Evolutionary conservation across 2,113 vertebrate genomes (phyloP).

Genomic region (Silurus meridionalis): DNA sequence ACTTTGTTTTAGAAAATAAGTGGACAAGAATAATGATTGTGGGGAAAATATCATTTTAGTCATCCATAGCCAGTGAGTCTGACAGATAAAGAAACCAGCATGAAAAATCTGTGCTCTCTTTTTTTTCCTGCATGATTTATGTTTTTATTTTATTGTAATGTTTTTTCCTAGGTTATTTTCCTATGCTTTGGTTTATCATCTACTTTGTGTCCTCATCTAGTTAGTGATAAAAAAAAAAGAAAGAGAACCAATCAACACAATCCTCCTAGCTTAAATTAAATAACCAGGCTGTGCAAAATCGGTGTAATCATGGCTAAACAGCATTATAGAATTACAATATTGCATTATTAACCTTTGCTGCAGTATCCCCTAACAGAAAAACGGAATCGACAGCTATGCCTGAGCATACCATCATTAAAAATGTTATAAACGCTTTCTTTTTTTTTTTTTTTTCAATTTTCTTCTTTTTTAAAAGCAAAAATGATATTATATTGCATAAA

Average conservation of each 20-base stretch:
- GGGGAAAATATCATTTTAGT: background rate
- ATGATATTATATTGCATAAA: too few species aligned
- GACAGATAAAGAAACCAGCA: background rate
- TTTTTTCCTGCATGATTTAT: background rate
- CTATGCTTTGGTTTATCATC: background rate
- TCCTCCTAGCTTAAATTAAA: background rate
- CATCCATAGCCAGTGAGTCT: background rate
- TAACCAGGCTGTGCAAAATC: background rate
- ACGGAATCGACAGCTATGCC: background rate
- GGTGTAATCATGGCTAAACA: background rate
- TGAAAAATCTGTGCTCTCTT: background rate
- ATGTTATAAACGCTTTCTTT: too few species aligned
- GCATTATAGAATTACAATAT: background rate
- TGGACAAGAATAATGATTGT: background rate
- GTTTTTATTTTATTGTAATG: background rate
- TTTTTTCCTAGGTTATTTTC: background rate
- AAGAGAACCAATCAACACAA: background rate
- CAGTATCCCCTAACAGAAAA: background rate
- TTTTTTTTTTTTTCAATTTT: too few species aligned
- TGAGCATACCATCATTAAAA: background rate
- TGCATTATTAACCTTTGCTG: background rate
- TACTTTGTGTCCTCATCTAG: background rate
- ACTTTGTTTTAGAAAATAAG: background rate
- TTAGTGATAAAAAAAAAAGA: background rate
- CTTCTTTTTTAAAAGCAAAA: too few species aligned